These are phyloP conservation scores for Triplophysa tibetana DNA, from an alignment of 2,113 vertebrate species.

Conservation along the genomic window DNA sequence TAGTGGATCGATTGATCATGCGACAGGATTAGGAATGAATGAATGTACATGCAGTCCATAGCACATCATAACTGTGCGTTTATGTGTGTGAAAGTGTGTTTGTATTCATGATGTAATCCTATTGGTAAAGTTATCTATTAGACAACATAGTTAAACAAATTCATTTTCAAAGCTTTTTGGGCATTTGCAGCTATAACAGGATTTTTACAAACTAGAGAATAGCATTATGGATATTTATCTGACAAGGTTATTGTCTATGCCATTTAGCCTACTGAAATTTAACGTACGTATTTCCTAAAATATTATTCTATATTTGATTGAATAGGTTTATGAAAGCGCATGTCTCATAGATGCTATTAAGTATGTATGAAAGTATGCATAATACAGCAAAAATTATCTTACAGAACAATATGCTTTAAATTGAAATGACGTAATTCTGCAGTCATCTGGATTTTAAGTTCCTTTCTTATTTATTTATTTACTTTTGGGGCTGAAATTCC, in stretches of 20 bases:
- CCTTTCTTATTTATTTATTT: constrained; percentile 37
- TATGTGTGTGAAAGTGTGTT: neutral
- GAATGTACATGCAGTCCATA: neutral
- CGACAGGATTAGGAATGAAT: neutral
- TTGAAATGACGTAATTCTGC: constrained; percentile 38
- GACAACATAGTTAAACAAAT: neutral
- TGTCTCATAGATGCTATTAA: neutral
- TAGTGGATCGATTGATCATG: constrained; percentile 7
- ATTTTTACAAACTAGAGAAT: neutral
- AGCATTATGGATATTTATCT: neutral
- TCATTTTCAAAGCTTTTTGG: neutral
- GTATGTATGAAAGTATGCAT: neutral
- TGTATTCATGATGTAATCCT: neutral
- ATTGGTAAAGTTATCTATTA: neutral
- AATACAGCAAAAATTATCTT: neutral
- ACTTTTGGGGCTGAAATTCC: constrained; percentile 27
- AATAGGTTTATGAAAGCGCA: neutral
- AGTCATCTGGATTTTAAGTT: constrained; percentile 32
- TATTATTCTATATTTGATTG: neutral
- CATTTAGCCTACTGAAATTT: neutral
- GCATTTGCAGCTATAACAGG: neutral
- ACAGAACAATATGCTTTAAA: constrained; percentile 4
- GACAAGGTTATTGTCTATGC: neutral
- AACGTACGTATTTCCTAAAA: neutral
- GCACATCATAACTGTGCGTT: neutral